These are phyloP conservation scores for Nebria salina DNA, from an alignment of 2,888 invertebrate genomes.

Conservation along the genomic window DNA sequence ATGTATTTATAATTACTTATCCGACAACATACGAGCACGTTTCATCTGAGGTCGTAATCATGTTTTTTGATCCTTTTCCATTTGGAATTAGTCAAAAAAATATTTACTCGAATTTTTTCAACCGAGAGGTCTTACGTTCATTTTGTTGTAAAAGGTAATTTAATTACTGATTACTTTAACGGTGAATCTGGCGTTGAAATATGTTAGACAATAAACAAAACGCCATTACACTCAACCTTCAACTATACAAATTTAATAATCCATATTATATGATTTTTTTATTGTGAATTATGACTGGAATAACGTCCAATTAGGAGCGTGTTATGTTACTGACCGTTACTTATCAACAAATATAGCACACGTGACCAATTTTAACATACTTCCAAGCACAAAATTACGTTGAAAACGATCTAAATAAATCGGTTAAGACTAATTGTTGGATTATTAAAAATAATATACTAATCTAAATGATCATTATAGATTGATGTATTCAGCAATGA, in stretches of 20 bases:
- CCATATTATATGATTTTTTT: neutral
- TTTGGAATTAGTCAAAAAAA: too few species aligned
- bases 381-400: slow-evolving; percentile 1
- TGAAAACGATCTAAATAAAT: neutral
- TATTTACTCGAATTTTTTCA: too few species aligned
- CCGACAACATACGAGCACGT: too few species aligned
- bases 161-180: too few species aligned
- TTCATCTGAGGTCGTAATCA: too few species aligned
- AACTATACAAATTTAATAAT: neutral
- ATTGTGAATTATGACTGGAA: neutral
- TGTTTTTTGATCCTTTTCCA: too few species aligned
- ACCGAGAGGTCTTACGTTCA: too few species aligned
- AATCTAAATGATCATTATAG: neutral
- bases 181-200: too few species aligned
- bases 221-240: neutral
- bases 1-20: too few species aligned
- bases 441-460: neutral
- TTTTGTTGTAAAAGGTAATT: too few species aligned
- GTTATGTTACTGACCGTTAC: neutral
- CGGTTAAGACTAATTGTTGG: neutral
- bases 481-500: neutral
- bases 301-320: neutral
- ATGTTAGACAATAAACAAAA: neutral
- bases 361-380: neutral
- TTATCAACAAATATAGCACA: neutral